These are phyloP conservation scores for Danionella dracula DNA, from an alignment of 2,797 vertebrate species.

Conservation along the genomic window DNA sequence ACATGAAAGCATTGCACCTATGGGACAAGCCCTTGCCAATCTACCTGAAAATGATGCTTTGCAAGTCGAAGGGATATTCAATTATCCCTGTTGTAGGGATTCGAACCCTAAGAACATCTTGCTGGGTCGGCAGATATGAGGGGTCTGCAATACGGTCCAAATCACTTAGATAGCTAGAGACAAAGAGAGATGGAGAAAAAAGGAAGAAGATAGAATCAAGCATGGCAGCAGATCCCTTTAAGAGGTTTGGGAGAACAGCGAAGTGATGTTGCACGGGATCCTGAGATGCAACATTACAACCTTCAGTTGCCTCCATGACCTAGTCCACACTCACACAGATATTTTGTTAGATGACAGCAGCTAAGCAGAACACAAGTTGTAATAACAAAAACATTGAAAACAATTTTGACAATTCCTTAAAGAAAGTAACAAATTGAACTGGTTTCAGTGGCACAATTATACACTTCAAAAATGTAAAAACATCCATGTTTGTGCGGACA, in stretches of 20 bases:
- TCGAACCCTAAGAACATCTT: slow-evolving; percentile 82
- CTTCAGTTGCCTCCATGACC: background rate
- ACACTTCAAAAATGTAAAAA: no score
- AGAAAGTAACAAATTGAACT: no score
- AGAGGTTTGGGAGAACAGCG: background rate
- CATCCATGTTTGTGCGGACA: no score
- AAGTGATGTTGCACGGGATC: background rate
- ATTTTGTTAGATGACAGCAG: no score
- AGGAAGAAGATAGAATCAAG: slow-evolving; percentile 56
- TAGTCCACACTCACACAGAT: no score
- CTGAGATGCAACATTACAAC: background rate
- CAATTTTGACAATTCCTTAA: no score
- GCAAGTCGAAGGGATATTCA: slow-evolving; percentile 81
- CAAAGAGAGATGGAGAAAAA: slow-evolving; percentile 41
- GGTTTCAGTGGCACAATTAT: no score
- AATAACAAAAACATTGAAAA: no score
- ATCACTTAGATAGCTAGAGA: slow-evolving; percentile 78
- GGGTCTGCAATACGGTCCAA: slow-evolving; percentile 76
- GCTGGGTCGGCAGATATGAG: slow-evolving; percentile 77
- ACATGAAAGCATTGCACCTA: slow-evolving; percentile 4
- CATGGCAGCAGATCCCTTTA: slow-evolving; percentile 50
- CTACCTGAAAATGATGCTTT: slow-evolving; percentile 86
- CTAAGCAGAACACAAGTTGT: no score
- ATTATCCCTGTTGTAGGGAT: slow-evolving; percentile 82
- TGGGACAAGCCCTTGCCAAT: slow-evolving; percentile 32